A percentile compares a stretch with the other conserved stretches of the same genome.
phyloP scores from a whole-genome alignment of 2,888 invertebrate genomes.

The Pachliopta kotzebuea region DNA sequence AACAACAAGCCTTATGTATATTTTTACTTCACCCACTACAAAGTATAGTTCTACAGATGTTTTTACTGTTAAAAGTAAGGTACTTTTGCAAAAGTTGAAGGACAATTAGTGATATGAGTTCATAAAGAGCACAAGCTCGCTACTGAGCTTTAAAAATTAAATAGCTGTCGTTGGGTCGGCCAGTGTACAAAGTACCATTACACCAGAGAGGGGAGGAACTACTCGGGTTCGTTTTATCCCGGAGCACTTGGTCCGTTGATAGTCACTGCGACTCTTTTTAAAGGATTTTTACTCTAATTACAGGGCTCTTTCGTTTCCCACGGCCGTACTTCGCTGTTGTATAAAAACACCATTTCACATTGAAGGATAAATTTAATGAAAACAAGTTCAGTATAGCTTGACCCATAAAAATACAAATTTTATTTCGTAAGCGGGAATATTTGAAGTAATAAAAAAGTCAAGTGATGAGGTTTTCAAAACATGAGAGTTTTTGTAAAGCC shows the following conservation, averaged over 20 bases:
- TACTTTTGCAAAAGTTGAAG: background rate
- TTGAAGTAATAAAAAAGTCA: slow-evolving; percentile 21
- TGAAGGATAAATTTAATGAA: slow-evolving; percentile 19
- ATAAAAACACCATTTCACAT: slow-evolving; percentile 11
- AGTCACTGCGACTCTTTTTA: slow-evolving; percentile 44
- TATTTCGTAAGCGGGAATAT: slow-evolving; percentile 19
- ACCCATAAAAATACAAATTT: slow-evolving; percentile 27
- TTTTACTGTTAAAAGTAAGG: background rate
- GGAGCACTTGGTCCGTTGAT: slow-evolving; percentile 37
- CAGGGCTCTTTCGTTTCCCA: slow-evolving; percentile 39
- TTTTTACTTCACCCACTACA: too few species aligned
- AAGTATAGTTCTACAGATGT: background rate
- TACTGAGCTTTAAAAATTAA: slow-evolving; percentile 39
- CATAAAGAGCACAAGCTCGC: slow-evolving; percentile 5
- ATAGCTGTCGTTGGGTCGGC: slow-evolving; percentile 55
- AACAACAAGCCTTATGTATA: too few species aligned
- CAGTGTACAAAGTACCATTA: slow-evolving; percentile 44
- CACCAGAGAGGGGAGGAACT: slow-evolving; percentile 17
- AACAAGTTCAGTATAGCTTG: slow-evolving; percentile 24
- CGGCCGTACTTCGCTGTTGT: slow-evolving; percentile 28
- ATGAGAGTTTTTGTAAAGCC: slow-evolving; percentile 8
- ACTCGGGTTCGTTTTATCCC: slow-evolving; percentile 21
- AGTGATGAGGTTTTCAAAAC: slow-evolving; percentile 15
- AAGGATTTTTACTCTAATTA: slow-evolving; percentile 59
- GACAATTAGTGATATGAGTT: slow-evolving; percentile 22